Evolutionary conservation across 2,113 vertebrate genomes (phyloP).

Genomic region (Noctilio leporinus): DNA sequence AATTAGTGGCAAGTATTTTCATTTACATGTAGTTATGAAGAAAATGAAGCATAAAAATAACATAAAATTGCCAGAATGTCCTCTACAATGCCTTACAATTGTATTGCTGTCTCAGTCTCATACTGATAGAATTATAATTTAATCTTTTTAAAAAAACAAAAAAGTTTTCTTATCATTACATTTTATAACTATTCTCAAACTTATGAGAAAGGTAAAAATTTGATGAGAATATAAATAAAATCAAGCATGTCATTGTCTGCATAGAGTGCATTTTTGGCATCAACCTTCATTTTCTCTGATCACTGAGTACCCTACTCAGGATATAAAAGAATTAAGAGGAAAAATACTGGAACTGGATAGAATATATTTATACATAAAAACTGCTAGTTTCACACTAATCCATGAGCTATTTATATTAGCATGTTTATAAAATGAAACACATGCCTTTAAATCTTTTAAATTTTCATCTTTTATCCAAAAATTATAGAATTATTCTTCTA

Average conservation of each 20-base stretch:
- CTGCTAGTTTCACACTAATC: not conserved
- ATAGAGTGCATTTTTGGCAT: not conserved
- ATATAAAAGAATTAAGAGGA: not conserved
- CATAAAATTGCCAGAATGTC: not conserved
- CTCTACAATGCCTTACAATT: not conserved
- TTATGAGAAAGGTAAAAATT: not conserved
- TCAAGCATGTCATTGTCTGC: not conserved
- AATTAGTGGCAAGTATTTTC: not conserved
- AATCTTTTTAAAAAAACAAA: not conserved
- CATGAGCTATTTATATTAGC: not conserved
- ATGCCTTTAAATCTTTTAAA: not conserved
- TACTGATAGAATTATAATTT: not conserved
- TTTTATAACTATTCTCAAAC: not conserved
- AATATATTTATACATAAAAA: not conserved
- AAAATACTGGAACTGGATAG: not conserved
- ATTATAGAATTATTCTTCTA: not conserved
- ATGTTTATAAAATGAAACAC: not conserved
- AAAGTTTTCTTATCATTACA: not conserved
- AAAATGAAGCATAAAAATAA: not conserved
- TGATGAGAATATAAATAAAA: not conserved
- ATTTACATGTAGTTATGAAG: slow-evolving; percentile 5
- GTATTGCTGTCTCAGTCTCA: not conserved
- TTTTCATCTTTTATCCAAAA: not conserved
- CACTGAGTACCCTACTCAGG: not conserved
- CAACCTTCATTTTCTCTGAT: not conserved